phyloP scores from a whole-genome alignment of 2,888 invertebrate genomes.

The Drosophila nr. perissopoda region DNA sequence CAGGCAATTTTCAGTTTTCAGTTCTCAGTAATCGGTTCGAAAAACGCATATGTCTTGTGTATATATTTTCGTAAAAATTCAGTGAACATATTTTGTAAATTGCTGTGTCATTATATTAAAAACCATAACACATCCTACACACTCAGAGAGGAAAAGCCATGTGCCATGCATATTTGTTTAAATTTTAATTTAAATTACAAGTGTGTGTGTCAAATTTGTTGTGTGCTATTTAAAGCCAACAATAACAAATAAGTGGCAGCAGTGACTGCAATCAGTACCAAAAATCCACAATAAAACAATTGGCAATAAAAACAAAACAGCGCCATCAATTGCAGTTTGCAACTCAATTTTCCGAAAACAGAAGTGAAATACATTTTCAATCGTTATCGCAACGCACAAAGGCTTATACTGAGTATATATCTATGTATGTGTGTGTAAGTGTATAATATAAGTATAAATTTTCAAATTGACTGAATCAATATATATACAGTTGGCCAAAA shows the following conservation, averaged over 20 bases:
- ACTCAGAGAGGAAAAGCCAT: not conserved
- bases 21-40: slow-evolving; percentile 27
- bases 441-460: not conserved
- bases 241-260: slow-evolving; percentile 10
- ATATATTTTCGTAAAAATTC: slow-evolving; percentile 10
- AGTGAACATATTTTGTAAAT: slow-evolving; percentile 11
- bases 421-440: not conserved
- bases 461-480: not conserved
- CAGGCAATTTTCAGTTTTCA: slow-evolving; percentile 32
- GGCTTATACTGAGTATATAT: slow-evolving; percentile 5
- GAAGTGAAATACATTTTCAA: slow-evolving; percentile 15
- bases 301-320: slow-evolving; percentile 8
- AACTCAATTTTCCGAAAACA: slow-evolving; percentile 1
- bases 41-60: slow-evolving; percentile 15
- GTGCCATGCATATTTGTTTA: not conserved
- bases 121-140: not conserved
- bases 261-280: not conserved
- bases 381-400: slow-evolving; percentile 10
- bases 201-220: slow-evolving; percentile 28
- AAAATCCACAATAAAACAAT: not conserved
- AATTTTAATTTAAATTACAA: slow-evolving; percentile 28
- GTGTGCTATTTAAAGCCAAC: slow-evolving; percentile 18
- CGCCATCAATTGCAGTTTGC: slow-evolving; percentile 11
- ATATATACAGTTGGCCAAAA: slow-evolving; percentile 10
- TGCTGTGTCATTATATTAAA: slow-evolving; percentile 9